Percentiles rank a stretch among this genome's conserved stretches.
Conservation (phyloP, 92 coral and sea anemone species). For the Montipora capitata region DNA sequence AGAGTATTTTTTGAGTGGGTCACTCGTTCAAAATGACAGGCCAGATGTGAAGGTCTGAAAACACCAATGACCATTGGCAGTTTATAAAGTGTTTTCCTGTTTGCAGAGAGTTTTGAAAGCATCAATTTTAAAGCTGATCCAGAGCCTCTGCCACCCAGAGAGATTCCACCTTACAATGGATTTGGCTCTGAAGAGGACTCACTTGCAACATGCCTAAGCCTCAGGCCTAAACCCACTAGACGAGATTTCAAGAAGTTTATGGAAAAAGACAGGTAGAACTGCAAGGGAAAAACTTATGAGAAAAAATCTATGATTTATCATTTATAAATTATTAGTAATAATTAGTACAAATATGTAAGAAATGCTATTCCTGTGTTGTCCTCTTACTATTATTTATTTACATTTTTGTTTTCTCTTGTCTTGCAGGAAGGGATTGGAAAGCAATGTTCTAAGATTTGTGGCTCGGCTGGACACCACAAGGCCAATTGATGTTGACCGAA, state of each 20-base stretch:
- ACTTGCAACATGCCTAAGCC: slow-evolving; percentile 92
- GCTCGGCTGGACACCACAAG: slow-evolving; percentile 94
- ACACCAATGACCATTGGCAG: background rate
- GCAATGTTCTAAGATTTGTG: slow-evolving; percentile 98
- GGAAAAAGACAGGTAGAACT: slow-evolving; percentile 96
- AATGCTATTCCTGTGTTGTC: too few species aligned
- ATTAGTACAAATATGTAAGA: too few species aligned
- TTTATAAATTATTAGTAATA: too few species aligned
- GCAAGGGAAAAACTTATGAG: background rate
- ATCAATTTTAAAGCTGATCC: slow-evolving; percentile 90
- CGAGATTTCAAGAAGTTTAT: slow-evolving; percentile 97
- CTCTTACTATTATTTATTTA: background rate
- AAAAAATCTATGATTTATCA: background rate
- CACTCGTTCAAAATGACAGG: too few species aligned
- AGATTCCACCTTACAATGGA: slow-evolving; percentile 98
- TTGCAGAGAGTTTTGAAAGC: slow-evolving; percentile 79
- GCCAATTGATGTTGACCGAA: slow-evolving; percentile 96
- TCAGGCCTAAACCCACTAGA: slow-evolving; percentile 96
- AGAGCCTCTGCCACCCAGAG: slow-evolving; percentile 75
- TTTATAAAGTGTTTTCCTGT: background rate
- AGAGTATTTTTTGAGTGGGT: too few species aligned
- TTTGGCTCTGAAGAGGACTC: slow-evolving; percentile 99
- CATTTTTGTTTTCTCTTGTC: background rate
- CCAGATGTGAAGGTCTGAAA: background rate
- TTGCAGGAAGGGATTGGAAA: slow-evolving; percentile 94